Evolutionary conservation across 2,888 invertebrate species (phyloP).

Genomic region (Encarsia formosa): DNA sequence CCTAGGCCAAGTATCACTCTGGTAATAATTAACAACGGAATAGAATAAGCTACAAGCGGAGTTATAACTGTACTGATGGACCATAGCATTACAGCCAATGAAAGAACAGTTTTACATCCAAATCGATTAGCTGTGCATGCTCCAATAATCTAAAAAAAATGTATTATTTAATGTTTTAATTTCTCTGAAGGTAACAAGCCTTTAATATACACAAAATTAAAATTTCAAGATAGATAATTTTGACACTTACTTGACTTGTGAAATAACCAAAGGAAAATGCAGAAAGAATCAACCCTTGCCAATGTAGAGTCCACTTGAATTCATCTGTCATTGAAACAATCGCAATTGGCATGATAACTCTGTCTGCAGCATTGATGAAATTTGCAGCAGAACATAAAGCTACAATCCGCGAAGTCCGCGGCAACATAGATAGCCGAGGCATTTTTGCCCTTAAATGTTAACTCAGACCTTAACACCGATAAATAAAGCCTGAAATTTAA

Average conservation of each 20-base stretch:
- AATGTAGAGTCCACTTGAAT: conserved; percentile 66
- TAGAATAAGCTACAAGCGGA: conserved; percentile 64
- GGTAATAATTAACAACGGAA: conserved; percentile 61
- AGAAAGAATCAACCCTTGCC: conserved; percentile 71
- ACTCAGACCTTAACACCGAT: neutral
- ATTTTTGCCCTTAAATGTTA: conserved; percentile 36
- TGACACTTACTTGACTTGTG: conserved; percentile 62
- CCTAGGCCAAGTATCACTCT: conserved; percentile 68
- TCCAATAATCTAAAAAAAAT: conserved; percentile 56
- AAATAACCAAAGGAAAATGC: conserved; percentile 74
- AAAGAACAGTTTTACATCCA: conserved; percentile 66
- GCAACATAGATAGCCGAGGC: conserved; percentile 54
- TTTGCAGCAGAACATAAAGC: conserved; percentile 69
- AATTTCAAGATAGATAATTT: neutral
- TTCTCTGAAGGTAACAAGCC: neutral
- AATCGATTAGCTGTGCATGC: conserved; percentile 65
- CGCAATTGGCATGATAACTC: conserved; percentile 75
- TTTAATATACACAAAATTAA: too few species aligned
- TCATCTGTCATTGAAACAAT: conserved; percentile 71
- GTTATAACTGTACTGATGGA: conserved; percentile 68
- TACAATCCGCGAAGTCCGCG: conserved; percentile 59
- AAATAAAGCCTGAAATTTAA: neutral
- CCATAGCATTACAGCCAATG: conserved; percentile 68
- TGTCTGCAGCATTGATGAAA: conserved; percentile 73
- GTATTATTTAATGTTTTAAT: neutral